Evolutionary conservation across 2,797 vertebrate genomes (phyloP), one percentile per base, ranked within the genome.

Genomic region (Balearica regulorum): DNA sequence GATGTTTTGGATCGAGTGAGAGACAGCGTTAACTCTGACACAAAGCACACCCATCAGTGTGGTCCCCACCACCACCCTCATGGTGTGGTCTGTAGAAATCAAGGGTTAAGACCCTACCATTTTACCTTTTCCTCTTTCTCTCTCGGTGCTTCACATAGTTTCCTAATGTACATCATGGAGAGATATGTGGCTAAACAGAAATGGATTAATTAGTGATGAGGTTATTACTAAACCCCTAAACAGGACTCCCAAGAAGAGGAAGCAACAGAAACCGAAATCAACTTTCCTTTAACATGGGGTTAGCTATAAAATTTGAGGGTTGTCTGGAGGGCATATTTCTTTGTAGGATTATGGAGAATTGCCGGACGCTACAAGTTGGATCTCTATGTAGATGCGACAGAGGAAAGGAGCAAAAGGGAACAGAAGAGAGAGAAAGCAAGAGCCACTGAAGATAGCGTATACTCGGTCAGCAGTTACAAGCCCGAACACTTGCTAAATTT

Each of bases 161-260:
- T 97, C 89, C 96, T 96, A 96, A 95, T 19, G 91, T 94, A 93
- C 94, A 87, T 96, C 96, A 93, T 96, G 95, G 92, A 93, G 93
- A 97, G 95, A 94, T 95, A 94, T 91, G 94, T 78, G 94, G 95
- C 95, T 96, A 96, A 96, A 97, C 93, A 96, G 96, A 97, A 96
- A 97, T 16, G 95, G 92, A 95, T 96, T 64, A 77, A 95, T 95
- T 96, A 96, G 94, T 96, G 92, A 95, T 62, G 85, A 90, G 73
- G 31, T 93, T 39, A 93, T 25, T 83, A 83, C 88, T 94, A 91
- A 95, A 57, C 41, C 81, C 83, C 90, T 95, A 69, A 55, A 54
- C 33, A 95, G 96, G 90, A 49, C 57, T 95, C 90, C 72, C 83
- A 44, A 83, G 83, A 83, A 85, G 29, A 73, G 61, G 85, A 89